Base-by-base conservation (phyloP, 1,140 invertebrate genomes). In the Aleiodes sp. region DNA sequence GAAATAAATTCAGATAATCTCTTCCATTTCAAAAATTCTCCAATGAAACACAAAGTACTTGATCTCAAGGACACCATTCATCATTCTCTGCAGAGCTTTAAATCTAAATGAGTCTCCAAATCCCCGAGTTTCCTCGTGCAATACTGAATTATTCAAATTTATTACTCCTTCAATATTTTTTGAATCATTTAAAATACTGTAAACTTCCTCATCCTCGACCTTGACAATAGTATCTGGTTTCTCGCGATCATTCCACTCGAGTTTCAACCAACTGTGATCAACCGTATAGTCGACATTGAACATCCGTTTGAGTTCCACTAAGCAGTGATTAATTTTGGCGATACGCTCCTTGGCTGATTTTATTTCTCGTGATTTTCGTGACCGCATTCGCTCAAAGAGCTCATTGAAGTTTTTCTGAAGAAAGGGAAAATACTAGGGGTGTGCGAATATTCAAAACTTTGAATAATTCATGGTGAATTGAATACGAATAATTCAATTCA, bases 1-100 rank as follows among this genome's bases (percentile, higher is more conserved):
- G 52, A 28, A 56, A 60, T 35, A 16, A 52, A 4, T 37, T 52
- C 6, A 56, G 24, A 16, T 56, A 24, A 24, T 19, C 4, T 3
- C n/a, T 4, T 28, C 6, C 4, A 3, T 1, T 8, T 37, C 1
- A 21, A 62, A 35, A 62, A 35, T 16, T 37, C 37, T 56, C 21
- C 7, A 9, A 52, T 21, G 16, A 21, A 57, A 43, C 4, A 65
- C 61, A 46, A 43, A 61, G 0, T 37, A 82, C 70, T 88, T 82
- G 16, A 89, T 87, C 84, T 92, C 91, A 41, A 93, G 79, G 3
- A 91, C 88, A 1, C 91, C 91, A 71, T 92, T 90, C 91, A 93
- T 93, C 90, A 92, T 93, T 9, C 83, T 83, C 21, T 90, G 87
- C 8, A 92, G 83, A 2, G 90, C 89, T 26, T 87, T 77, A 73